Conservation (phyloP, 1,140 invertebrate species). For the Nymphalis io region DNA sequence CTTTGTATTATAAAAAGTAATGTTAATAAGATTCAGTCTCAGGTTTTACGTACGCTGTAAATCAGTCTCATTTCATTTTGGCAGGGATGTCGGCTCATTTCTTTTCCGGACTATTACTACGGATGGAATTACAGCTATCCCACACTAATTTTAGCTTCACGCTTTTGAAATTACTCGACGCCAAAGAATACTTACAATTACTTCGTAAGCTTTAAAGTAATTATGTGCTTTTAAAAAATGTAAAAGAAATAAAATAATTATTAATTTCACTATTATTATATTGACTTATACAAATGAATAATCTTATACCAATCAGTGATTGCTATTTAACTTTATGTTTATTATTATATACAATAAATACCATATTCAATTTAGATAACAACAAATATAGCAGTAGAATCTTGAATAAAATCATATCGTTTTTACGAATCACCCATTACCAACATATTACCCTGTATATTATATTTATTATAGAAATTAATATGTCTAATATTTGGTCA, state of each 20-base stretch:
- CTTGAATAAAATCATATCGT: too few relatives aligned
- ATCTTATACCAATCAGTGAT: too few relatives aligned
- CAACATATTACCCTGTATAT: too few relatives aligned
- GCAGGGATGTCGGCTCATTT: conserved; percentile 71
- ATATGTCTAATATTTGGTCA: too few relatives aligned
- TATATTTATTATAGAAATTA: too few relatives aligned
- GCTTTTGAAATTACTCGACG: conserved; percentile 24
- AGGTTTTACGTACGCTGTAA: conserved; percentile 68
- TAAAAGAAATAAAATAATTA: neutral
- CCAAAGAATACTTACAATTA: conserved; percentile 6
- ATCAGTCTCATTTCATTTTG: conserved; percentile 77
- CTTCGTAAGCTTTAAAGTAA: conserved; percentile 4
- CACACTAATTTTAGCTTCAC: conserved; percentile 52
- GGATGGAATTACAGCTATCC: conserved; percentile 65
- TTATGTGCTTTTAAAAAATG: conserved; percentile 3
- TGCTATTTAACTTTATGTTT: too few relatives aligned
- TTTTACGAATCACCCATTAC: too few relatives aligned
- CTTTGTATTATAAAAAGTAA: conserved; percentile 75
- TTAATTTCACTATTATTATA: too few relatives aligned
- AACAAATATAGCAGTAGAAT: too few relatives aligned
- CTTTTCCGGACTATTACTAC: conserved; percentile 51
- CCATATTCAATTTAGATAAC: too few relatives aligned
- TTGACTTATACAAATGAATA: too few relatives aligned
- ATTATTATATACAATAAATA: too few relatives aligned
- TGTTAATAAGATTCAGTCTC: conserved; percentile 73